Evolutionary conservation across 2,113 vertebrate genomes (phyloP).

Genomic region (Pelecanoides urinatrix): DNA sequence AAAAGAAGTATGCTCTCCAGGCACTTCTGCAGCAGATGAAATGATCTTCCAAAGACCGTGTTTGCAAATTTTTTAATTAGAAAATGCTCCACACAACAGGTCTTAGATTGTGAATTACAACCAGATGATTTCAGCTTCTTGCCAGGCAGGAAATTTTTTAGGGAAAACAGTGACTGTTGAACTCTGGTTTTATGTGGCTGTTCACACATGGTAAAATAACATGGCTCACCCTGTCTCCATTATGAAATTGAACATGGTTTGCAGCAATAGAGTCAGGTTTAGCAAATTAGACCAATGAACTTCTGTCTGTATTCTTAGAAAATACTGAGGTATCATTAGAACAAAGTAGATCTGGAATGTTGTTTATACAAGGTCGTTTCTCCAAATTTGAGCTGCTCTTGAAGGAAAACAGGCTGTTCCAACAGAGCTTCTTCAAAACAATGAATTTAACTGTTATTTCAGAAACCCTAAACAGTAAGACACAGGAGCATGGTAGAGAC

Average conservation of each 20-base stretch:
- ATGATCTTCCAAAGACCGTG: not conserved
- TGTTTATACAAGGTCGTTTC: not conserved
- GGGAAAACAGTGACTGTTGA: not conserved
- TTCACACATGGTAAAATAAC: constrained; percentile 5
- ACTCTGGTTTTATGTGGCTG: not conserved
- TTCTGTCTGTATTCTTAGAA: constrained; percentile 12
- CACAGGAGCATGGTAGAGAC: not conserved
- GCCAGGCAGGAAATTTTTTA: not conserved
- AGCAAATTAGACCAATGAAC: constrained; percentile 9
- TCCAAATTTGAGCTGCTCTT: not conserved
- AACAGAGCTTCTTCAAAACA: not conserved
- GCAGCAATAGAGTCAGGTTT: not conserved
- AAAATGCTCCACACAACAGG: not conserved
- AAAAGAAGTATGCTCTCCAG: not conserved
- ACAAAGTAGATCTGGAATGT: constrained; percentile 10
- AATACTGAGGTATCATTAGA: not conserved
- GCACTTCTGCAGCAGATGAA: not conserved
- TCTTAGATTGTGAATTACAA: not conserved
- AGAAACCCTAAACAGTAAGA: not conserved
- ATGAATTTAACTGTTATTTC: not conserved
- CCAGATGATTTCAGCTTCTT: constrained; percentile 1
- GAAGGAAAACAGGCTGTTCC: not conserved
- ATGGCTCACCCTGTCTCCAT: not conserved
- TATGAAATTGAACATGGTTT: constrained; percentile 13
- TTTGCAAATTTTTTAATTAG: not conserved